phyloP scores from a whole-genome alignment of 1,140 invertebrate species.

The Metaphire vulgaris region DNA sequence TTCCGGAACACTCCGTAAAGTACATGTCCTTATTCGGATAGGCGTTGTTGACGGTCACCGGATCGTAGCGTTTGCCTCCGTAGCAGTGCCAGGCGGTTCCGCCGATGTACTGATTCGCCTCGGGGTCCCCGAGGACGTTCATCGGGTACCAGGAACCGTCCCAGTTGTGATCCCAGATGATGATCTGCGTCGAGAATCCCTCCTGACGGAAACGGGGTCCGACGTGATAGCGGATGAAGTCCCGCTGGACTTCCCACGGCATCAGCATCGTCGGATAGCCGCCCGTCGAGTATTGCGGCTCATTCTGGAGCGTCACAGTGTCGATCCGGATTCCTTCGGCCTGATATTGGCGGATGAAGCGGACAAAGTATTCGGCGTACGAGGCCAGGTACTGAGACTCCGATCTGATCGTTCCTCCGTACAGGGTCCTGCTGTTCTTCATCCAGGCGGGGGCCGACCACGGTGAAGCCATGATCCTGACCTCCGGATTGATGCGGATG shows the following conservation, averaged over 20 bases:
- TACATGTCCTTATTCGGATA: slow-evolving; percentile 32
- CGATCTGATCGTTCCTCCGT: not conserved
- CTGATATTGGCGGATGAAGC: slow-evolving; percentile 35
- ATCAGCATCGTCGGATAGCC: slow-evolving; percentile 33
- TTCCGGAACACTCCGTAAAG: slow-evolving; percentile 36
- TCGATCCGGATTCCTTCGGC: slow-evolving; percentile 33
- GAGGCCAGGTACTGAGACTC: slow-evolving; percentile 30
- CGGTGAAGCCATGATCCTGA: slow-evolving; percentile 35
- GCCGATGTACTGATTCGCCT: slow-evolving; percentile 31
- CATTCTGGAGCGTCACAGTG: slow-evolving; percentile 36
- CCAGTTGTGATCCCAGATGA: slow-evolving; percentile 37
- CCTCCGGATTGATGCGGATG: slow-evolving; percentile 31
- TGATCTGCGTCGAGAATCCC: slow-evolving; percentile 34
- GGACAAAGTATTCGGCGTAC: slow-evolving; percentile 33
- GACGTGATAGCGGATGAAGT: slow-evolving; percentile 25
- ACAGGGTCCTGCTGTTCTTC: slow-evolving; percentile 29
- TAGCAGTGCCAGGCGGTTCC: slow-evolving; percentile 38
- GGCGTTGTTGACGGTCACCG: slow-evolving; percentile 29
- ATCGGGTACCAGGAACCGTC: slow-evolving; percentile 31
- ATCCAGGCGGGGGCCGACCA: slow-evolving; percentile 38
- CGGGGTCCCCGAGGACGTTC: slow-evolving; percentile 31
- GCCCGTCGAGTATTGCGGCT: slow-evolving; percentile 30
- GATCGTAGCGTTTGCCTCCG: slow-evolving; percentile 31
- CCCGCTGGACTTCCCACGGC: slow-evolving; percentile 9
- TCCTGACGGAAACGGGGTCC: slow-evolving; percentile 32